Percentiles rank a stretch among this genome's conserved stretches.
phyloP scores from a whole-genome alignment of 2,888 invertebrate species.

The Cryptocephalus moraei region DNA sequence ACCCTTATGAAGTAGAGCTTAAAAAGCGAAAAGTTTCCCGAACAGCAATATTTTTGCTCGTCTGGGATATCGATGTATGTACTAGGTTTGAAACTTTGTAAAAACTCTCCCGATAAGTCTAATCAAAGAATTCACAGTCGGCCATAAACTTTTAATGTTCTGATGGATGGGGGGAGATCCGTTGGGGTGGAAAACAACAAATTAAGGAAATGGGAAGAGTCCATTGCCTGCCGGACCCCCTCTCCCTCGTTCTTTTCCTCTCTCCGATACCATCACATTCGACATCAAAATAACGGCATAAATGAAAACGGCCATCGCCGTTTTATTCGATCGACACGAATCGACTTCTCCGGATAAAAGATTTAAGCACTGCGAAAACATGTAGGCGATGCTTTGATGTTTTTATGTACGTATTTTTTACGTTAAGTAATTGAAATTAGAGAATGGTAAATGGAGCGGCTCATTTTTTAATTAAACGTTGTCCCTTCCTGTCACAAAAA shows the following conservation, averaged over 20 bases:
- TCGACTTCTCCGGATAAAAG: constrained; percentile 5
- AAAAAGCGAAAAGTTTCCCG: too few relatives aligned
- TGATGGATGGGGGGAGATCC: constrained; percentile 7
- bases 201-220: constrained; percentile 22
- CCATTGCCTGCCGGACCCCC: constrained; percentile 11
- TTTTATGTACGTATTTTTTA: constrained; percentile 3
- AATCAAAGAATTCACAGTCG: too few relatives aligned
- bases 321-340: constrained; percentile 14
- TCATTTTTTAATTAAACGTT: neutral
- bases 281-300: constrained; percentile 20
- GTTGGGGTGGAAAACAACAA: constrained; percentile 14
- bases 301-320: constrained; percentile 20
- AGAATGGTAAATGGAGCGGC: neutral
- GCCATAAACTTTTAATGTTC: constrained; percentile 3
- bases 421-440: neutral
- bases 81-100: too few relatives aligned
- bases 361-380: constrained; percentile 3
- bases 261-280: too few relatives aligned
- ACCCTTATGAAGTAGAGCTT: too few relatives aligned
- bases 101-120: too few relatives aligned
- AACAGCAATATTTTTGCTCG: too few relatives aligned
- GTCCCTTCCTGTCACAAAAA: too few relatives aligned
- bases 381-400: constrained; percentile 3
- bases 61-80: too few relatives aligned
- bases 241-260: constrained; percentile 18